A percentile compares a stretch with the other conserved stretches of the same genome.
phyloP scores from a whole-genome alignment of 2,113 vertebrate genomes.

The Mobula birostris region DNA sequence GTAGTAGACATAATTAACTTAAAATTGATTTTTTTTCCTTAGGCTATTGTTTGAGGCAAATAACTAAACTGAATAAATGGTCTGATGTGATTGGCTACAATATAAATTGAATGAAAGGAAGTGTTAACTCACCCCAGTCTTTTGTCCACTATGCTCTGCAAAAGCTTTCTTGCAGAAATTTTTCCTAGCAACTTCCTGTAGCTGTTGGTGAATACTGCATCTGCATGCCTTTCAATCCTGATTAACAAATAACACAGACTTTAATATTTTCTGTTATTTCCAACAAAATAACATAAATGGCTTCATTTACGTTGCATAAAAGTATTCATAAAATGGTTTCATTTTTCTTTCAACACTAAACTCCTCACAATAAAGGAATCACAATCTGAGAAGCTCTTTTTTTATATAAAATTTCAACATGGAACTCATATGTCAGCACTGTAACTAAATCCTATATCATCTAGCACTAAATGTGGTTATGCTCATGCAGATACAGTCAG shows the following conservation, averaged over 20 bases:
- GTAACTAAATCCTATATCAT: no score
- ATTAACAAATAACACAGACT: conserved; percentile 26
- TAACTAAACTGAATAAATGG: neutral
- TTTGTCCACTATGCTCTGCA: conserved; percentile 83
- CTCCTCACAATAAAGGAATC: neutral
- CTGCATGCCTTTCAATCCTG: conserved; percentile 76
- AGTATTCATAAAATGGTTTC: neutral
- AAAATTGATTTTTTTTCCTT: neutral
- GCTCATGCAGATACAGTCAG: neutral
- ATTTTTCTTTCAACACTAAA: neutral
- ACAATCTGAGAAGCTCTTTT: neutral
- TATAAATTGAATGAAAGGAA: neutral
- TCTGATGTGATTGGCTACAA: neutral
- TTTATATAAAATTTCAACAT: neutral
- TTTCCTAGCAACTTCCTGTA: conserved; percentile 86
- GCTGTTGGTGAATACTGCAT: conserved; percentile 86
- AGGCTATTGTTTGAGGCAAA: neutral
- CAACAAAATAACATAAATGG: no score
- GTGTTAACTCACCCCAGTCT: conserved; percentile 63
- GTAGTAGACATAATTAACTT: neutral
- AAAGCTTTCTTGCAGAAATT: conserved; percentile 77
- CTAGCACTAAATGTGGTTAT: neutral
- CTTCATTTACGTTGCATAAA: no score
- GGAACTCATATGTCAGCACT: neutral
- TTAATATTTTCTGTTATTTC: neutral